Evolutionary conservation across 2,888 invertebrate genomes (phyloP).

Genomic region (Phyllotreta cruciferae): DNA sequence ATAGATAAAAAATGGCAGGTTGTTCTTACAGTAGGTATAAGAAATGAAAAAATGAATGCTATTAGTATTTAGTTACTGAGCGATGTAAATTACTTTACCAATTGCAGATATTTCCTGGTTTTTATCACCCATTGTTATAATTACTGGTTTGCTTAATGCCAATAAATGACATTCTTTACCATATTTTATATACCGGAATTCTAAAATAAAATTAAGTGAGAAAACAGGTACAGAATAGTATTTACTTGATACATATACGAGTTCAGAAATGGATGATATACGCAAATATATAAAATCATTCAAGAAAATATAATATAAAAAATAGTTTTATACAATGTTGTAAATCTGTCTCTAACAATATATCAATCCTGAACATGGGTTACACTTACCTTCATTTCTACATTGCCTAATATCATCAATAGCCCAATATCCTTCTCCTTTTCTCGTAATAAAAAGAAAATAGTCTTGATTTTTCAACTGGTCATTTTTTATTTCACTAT

Average conservation of each 20-base stretch:
- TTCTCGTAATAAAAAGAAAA: neutral
- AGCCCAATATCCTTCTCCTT: constrained; percentile 39
- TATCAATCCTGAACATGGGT: no score
- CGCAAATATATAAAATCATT: no score
- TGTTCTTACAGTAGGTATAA: no score
- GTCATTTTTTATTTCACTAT: neutral
- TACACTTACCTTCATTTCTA: constrained; percentile 32
- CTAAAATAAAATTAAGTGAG: constrained; percentile 17
- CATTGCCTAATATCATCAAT: constrained; percentile 44
- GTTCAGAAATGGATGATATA: no score
- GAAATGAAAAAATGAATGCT: no score
- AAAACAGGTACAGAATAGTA: no score
- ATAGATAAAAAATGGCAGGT: no score
- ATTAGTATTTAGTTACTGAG: no score
- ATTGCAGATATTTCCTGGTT: neutral
- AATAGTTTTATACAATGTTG: no score
- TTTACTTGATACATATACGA: no score
- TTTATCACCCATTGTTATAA: neutral
- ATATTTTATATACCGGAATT: constrained; percentile 27
- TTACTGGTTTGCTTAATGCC: neutral
- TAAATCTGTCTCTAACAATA: no score
- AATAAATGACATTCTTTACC: constrained; percentile 23
- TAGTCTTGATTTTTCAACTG: neutral
- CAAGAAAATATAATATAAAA: no score
- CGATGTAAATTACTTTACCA: neutral